A percentile compares a stretch with the other conserved stretches of the same genome.
phyloP scores from a whole-genome alignment of 2,113 vertebrate species.

The Spilogale gracilis region DNA sequence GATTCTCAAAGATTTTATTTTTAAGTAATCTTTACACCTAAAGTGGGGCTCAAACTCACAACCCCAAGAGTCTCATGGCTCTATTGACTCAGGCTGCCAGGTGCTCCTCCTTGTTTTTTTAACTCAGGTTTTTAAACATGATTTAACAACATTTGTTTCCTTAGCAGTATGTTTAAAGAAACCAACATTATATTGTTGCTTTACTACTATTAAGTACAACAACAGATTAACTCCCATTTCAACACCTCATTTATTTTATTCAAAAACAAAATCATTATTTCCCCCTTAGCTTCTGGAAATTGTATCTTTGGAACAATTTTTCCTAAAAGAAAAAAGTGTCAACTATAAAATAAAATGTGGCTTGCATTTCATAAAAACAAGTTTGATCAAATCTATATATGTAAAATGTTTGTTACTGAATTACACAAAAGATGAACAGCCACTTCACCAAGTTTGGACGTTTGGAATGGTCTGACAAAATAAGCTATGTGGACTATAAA shows the following conservation, averaged over 20 bases:
- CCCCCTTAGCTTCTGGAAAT: not conserved
- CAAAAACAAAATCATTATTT: slow-evolving; percentile 37
- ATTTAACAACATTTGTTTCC: slow-evolving; percentile 6
- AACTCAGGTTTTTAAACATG: not conserved
- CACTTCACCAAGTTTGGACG: slow-evolving; percentile 3
- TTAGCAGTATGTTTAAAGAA: not conserved
- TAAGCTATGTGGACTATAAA: not conserved
- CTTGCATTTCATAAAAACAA: slow-evolving; percentile 41
- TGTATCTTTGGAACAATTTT: not conserved
- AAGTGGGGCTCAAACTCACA: not conserved
- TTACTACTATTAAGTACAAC: not conserved
- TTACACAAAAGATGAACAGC: not conserved
- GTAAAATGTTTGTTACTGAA: not conserved
- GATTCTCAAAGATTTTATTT: too few species aligned
- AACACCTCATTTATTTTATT: not conserved
- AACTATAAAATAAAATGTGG: slow-evolving; percentile 3
- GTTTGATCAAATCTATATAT: not conserved
- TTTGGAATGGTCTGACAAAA: not conserved
- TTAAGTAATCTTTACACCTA: not conserved
- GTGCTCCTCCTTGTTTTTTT: not conserved
- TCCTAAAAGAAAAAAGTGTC: not conserved
- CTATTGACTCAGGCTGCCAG: not conserved
- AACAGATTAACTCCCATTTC: not conserved
- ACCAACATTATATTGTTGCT: not conserved
- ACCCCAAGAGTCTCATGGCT: not conserved